Evolutionary conservation across 2,797 vertebrate genomes (phyloP), one percentile per base, ranked within the genome.

Genomic region (Myiotriccus ornatus): DNA sequence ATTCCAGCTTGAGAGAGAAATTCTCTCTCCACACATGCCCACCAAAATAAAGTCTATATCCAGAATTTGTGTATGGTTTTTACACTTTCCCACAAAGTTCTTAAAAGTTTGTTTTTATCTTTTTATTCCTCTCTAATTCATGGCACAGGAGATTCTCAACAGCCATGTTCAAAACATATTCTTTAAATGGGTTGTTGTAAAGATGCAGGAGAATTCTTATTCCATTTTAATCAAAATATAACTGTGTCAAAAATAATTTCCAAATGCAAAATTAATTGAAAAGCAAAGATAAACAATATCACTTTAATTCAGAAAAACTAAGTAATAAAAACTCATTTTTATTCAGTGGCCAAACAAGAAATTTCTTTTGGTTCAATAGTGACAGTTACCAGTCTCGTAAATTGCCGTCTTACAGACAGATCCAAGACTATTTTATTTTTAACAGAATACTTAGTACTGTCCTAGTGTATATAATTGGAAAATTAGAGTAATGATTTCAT

Each of bases 1-100:
- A 46, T 56, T 71, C 10, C 20, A 62, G 5, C 2, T 75, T 73
- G 25, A 65, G 41, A 50, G 5, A 52, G 30, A 71, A 63, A 8
- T 4, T 60, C 6, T 4, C 10, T n/a, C 17, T 67, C 10, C 6
- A 35, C 12, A 24, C 8, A 24, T 0, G 1, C 7, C 13, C 37
- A 44, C 6, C 10, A 64, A 78, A 84, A 68, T 43, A 68, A 70
- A 34, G 4, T 27, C 8, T 32, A 21, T 28, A 16, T 57, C 11
- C 44, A 67, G 30, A 71, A 60, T 75, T 60, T 27, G 32, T 7
- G 1, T 12, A 9, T 1, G 1, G 0, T 32, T 91, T 75, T 47
- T 76, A 2, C 9, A 39, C 28, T 41, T 60, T 43, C 32, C 32
- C 14, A 27, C 13, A 46, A 49, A 68, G 14, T 87, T 89, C 13